phyloP scores from a whole-genome alignment of 2,113 vertebrate genomes.

The Pseudorectes ferrugineus region DNA sequence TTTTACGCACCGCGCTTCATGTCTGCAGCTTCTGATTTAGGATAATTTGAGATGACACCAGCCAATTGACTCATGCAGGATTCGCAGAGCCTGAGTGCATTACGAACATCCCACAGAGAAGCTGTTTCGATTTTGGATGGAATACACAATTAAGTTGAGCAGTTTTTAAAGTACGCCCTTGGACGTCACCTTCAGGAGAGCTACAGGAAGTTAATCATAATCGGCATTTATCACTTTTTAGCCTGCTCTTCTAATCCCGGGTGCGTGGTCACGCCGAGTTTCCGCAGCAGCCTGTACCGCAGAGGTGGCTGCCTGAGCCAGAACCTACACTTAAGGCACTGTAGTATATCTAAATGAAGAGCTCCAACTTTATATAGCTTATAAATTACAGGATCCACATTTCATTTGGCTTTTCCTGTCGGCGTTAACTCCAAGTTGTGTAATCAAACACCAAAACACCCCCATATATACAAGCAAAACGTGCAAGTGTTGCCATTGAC shows the following conservation, averaged over 20 bases:
- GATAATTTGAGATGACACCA: neutral
- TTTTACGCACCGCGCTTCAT: accelerated
- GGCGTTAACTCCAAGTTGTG: neutral
- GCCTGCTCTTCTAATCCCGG: neutral
- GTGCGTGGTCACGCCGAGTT: neutral
- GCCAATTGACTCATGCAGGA: constrained; percentile 11
- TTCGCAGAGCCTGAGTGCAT: neutral
- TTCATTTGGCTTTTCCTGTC: neutral
- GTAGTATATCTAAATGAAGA: neutral
- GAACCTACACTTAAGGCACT: neutral
- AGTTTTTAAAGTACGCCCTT: neutral
- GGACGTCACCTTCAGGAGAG: constrained; percentile 26
- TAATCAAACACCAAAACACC: neutral
- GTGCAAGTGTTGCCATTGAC: neutral
- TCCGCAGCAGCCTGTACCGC: neutral
- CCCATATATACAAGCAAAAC: neutral
- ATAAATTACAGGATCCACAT: neutral
- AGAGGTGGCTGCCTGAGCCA: neutral
- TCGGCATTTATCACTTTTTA: neutral
- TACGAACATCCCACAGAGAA: constrained; percentile 35
- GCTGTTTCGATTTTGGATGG: neutral
- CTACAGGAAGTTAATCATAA: neutral
- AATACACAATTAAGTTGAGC: neutral
- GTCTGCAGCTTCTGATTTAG: neutral
- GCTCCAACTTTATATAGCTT: neutral